Conservation (phyloP, 2,888 invertebrate genomes). For the Cremastinae sp. region DNA sequence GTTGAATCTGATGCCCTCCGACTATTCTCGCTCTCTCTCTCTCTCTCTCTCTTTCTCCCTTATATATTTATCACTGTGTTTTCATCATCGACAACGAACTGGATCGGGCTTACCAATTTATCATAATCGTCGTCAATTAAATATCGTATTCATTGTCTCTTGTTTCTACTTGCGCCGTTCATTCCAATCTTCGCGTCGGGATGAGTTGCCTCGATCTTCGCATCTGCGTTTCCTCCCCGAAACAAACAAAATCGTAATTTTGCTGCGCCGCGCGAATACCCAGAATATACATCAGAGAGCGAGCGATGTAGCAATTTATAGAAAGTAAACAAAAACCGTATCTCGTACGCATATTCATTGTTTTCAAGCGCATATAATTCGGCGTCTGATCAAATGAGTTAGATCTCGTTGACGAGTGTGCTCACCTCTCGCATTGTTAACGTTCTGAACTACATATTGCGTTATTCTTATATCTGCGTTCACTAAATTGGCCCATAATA, state of each 20-base stretch:
- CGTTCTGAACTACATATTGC: not conserved
- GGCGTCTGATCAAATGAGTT: not conserved
- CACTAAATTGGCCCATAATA: slow-evolving; percentile 18
- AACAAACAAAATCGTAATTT: not conserved
- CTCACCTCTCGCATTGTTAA: not conserved
- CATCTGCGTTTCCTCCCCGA: not conserved
- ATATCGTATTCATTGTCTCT: slow-evolving; percentile 55
- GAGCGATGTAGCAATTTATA: too few relatives aligned
- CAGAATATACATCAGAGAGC: too few relatives aligned
- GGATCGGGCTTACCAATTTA: slow-evolving; percentile 60
- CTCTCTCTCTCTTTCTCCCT: not conserved
- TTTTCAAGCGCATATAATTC: too few relatives aligned
- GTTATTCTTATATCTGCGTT: slow-evolving; percentile 25
- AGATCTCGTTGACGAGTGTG: not conserved
- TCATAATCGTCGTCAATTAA: slow-evolving; percentile 62
- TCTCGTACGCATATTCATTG: too few relatives aligned
- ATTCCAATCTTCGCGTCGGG: slow-evolving; percentile 6
- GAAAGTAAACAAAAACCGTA: too few relatives aligned
- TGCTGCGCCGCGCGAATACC: too few relatives aligned
- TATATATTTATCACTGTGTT: slow-evolving; percentile 2
- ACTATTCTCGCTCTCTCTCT: not conserved
- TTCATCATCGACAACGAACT: slow-evolving; percentile 17
- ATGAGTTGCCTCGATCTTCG: not conserved
- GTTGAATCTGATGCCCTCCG: too few relatives aligned
- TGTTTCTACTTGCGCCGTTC: slow-evolving; percentile 49